Base-by-base conservation (phyloP, 2,888 invertebrate species). In the Monopis laevigella region DNA sequence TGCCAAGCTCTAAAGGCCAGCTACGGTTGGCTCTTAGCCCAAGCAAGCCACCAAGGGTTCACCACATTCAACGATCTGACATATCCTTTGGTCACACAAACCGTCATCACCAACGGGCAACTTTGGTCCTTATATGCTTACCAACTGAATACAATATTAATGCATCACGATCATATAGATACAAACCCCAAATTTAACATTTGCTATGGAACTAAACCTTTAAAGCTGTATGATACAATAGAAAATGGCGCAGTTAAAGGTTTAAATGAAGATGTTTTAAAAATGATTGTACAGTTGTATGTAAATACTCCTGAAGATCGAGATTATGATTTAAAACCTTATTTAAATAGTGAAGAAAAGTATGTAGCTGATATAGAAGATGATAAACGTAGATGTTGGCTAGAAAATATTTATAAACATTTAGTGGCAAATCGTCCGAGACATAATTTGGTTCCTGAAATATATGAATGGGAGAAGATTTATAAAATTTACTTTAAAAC, bases 51-150 rank as follows among this genome's bases (percentile, higher is more conserved):
- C 62, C 87, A 90, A 66, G 94, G 98, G 14, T 98, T 98, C 65
- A 93, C 91, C 24, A 91, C 93, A 11, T 93, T 85, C 60, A 91
- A 92, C 52, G 98, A 98, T 50, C 54, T 97, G 12, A 94, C 93
- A 0, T 96, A 96, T 63, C 98, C 99, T 0, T 65, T 98, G 42
- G 86, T 89, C 0, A 90, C 93, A 2, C 98, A 98, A 83, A 88
- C 91, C 11, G 78, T 96, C 10, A 82, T 97, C 27, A 93, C 96
- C 1, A 90, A 98, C 70, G 98, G 98, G 0, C 86, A 90, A 49
- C 61, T 84, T 2, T 96, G 93, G 88, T 90, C 91, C 1, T 90
- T 98, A 49, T 92, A 89, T 58, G 84, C 88, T 10, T 98, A 97
- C 62, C 98, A 99, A 65, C 69, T 99, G 43, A 99, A 99, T 62